These are phyloP conservation scores for Corydoras sp. DNA, from an alignment of 2,113 vertebrate genomes.

Conservation along the genomic window DNA sequence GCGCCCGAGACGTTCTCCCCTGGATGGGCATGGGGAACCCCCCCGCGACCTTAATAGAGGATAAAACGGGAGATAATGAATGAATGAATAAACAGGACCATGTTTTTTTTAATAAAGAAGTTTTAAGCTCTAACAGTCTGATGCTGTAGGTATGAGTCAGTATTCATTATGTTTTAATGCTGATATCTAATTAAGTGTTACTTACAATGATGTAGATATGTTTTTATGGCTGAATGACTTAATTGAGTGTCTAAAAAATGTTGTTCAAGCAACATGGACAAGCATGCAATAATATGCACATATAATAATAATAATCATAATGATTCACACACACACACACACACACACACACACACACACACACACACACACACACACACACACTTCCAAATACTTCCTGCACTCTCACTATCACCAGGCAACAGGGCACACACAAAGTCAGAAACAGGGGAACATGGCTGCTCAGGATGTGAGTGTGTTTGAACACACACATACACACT, in stretches of 20 bases:
- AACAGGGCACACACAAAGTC: slow-evolving; percentile 61
- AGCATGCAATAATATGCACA: slow-evolving; percentile 12
- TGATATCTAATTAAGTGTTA: slow-evolving; percentile 25
- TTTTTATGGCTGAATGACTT: slow-evolving; percentile 9
- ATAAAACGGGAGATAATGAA: too few species aligned
- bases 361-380: too few species aligned
- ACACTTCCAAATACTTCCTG: slow-evolving; percentile 31
- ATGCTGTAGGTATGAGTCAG: neutral
- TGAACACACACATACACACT: slow-evolving; percentile 23
- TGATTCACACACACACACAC: slow-evolving; percentile 10
- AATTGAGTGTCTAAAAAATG: slow-evolving; percentile 7
- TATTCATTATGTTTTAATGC: slow-evolving; percentile 5
- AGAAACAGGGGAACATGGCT: slow-evolving; percentile 13
- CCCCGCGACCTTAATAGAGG: too few species aligned
- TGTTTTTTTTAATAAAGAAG: too few species aligned
- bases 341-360: slow-evolving; percentile 19
- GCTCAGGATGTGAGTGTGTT: slow-evolving; percentile 38
- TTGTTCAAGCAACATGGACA: neutral
- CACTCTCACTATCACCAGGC: slow-evolving; percentile 53
- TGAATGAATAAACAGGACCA: too few species aligned
- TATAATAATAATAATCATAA: neutral
- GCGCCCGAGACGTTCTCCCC: too few species aligned
- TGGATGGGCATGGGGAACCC: too few species aligned
- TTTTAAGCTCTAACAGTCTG: too few species aligned
- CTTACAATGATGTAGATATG: slow-evolving; percentile 5